phyloP scores from a whole-genome alignment of 37 sponge, comb jelly and placozoan species.

The Chondrosia reniformis region DNA sequence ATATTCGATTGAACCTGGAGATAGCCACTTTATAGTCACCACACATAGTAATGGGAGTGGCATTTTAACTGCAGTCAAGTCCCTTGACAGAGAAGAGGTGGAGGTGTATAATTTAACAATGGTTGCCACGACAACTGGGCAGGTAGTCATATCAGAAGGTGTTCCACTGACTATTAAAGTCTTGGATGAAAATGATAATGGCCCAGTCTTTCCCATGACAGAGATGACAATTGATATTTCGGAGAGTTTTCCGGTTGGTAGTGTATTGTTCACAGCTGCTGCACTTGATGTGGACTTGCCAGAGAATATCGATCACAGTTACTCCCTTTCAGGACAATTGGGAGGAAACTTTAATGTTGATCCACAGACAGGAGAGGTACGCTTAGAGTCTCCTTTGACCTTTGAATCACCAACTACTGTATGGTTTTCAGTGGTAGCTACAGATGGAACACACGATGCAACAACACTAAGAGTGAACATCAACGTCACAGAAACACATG shows the following conservation, averaged over 20 bases:
- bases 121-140: not conserved
- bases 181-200: not conserved
- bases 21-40: not conserved
- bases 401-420: not conserved
- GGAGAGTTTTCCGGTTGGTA: not conserved
- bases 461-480: conserved; percentile 11
- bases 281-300: not conserved
- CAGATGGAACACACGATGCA: conserved; percentile 26
- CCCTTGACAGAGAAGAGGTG: conserved; percentile 54
- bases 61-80: not conserved
- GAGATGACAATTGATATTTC: not conserved
- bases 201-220: not conserved
- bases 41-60: conserved; percentile 28
- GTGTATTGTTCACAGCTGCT: conserved; percentile 11
- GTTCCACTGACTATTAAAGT: not conserved
- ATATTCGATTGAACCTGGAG: not conserved
- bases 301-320: not conserved
- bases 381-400: not conserved
- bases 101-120: not conserved
- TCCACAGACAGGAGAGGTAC: not conserved
- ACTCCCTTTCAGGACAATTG: not conserved
- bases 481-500: conserved; percentile 29
- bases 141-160: not conserved
- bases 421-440: conserved; percentile 9
- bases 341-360: not conserved